These are phyloP conservation scores for Muscicapa adusta DNA, from an alignment of 2,113 vertebrate genomes.

Conservation along the genomic window DNA sequence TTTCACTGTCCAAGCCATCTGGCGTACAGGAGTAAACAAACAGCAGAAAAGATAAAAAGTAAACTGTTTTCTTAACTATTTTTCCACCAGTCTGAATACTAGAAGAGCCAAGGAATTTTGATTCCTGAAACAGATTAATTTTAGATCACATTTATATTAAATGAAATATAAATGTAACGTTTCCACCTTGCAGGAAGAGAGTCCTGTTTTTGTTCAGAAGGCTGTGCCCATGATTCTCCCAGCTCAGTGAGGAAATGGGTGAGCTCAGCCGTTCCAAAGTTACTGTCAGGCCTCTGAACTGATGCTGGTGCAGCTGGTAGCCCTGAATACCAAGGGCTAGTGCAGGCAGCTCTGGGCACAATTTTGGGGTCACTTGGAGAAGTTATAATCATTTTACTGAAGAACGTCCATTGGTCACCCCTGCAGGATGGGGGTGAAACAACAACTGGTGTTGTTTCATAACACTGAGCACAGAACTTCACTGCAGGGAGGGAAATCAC, in stretches of 20 bases:
- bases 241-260: not conserved
- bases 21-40: slow-evolving; percentile 55
- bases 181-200: not conserved
- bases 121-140: not conserved
- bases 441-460: not conserved
- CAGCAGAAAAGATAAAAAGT: slow-evolving; percentile 38
- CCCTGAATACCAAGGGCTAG: not conserved
- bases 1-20: slow-evolving; percentile 46
- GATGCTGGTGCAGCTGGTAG: not conserved
- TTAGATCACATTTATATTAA: not conserved
- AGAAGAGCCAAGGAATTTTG: not conserved
- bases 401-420: not conserved
- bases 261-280: not conserved
- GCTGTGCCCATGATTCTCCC: not conserved
- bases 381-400: not conserved
- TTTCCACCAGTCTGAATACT: not conserved
- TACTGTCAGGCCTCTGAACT: not conserved
- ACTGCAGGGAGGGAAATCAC: not conserved
- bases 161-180: not conserved
- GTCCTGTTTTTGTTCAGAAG: not conserved
- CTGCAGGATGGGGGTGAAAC: not conserved
- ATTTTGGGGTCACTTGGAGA: not conserved
- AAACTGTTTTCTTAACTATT: not conserved
- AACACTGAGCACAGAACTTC: not conserved
- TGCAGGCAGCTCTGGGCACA: not conserved